phyloP scores from a whole-genome alignment of 2,113 vertebrate species.

The Forbesichthys papilliferus region DNA sequence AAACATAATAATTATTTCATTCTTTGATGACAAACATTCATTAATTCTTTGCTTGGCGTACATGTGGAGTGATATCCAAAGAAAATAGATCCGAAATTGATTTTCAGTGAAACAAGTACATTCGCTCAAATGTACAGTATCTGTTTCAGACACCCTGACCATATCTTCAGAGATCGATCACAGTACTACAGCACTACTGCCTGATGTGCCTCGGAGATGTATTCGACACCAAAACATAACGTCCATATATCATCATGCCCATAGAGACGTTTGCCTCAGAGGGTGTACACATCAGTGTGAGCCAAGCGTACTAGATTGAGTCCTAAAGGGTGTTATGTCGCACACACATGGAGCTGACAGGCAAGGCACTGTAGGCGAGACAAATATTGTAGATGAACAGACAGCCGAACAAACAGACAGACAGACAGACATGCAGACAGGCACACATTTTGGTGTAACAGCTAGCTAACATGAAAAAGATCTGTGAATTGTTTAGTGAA shows the following conservation, averaged over 20 bases:
- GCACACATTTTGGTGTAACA: too few relatives aligned
- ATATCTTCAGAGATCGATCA: too few relatives aligned
- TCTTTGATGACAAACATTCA: too few relatives aligned
- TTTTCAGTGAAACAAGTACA: not conserved
- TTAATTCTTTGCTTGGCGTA: too few relatives aligned
- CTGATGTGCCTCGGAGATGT: not conserved
- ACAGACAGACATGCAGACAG: too few relatives aligned
- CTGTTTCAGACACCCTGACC: not conserved
- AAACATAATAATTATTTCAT: too few relatives aligned
- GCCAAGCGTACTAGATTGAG: not conserved
- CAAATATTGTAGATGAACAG: not conserved
- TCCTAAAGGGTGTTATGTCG: not conserved
- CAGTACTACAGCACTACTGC: not conserved
- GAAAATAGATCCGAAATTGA: too few relatives aligned
- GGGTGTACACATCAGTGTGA: not conserved
- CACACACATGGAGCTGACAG: not conserved
- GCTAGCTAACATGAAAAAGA: too few relatives aligned
- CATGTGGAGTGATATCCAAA: too few relatives aligned
- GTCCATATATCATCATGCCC: not conserved
- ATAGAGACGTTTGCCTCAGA: not conserved
- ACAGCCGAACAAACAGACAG: too few relatives aligned
- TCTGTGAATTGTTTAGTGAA: too few relatives aligned
- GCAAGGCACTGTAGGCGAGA: not conserved
- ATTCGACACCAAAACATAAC: conserved; percentile 4
- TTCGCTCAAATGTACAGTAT: not conserved